Evolutionary conservation across 2,113 vertebrate species (phyloP).

Genomic region (Aldabrachelys gigantea): DNA sequence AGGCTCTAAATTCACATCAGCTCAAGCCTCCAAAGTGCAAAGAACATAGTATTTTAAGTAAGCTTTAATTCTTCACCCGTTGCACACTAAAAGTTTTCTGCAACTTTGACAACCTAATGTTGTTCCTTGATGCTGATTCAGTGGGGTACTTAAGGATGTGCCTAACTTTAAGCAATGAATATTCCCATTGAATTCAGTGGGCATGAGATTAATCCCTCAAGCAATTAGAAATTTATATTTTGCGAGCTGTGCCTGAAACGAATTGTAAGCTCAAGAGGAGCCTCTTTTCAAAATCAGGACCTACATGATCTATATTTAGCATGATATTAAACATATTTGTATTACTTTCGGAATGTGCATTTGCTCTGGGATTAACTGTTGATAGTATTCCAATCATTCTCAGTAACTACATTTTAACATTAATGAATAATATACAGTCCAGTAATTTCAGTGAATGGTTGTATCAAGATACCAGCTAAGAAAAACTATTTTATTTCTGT

Average conservation of each 20-base stretch:
- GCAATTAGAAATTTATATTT: neutral
- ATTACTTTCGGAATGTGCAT: neutral
- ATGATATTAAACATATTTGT: slow-evolving; percentile 5
- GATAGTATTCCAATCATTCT: neutral
- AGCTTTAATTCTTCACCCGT: neutral
- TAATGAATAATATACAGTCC: neutral
- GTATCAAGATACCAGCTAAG: neutral
- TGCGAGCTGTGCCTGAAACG: neutral
- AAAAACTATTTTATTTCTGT: neutral
- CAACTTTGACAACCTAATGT: neutral
- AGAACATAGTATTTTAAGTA: neutral
- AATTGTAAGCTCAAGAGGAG: neutral
- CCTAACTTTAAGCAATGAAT: neutral
- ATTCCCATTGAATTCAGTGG: neutral
- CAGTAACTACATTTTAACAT: slow-evolving; percentile 1
- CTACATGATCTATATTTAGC: neutral
- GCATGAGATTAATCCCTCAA: neutral
- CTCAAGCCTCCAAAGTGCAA: neutral
- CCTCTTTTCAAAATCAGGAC: neutral
- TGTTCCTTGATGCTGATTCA: neutral
- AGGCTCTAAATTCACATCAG: neutral
- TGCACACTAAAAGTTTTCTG: accelerated
- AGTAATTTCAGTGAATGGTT: neutral
- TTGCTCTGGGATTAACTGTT: slow-evolving; percentile 3
- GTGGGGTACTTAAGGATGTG: neutral